These are phyloP conservation scores for Lycia hirtaria DNA, from an alignment of 2,888 invertebrate genomes.

Conservation along the genomic window DNA sequence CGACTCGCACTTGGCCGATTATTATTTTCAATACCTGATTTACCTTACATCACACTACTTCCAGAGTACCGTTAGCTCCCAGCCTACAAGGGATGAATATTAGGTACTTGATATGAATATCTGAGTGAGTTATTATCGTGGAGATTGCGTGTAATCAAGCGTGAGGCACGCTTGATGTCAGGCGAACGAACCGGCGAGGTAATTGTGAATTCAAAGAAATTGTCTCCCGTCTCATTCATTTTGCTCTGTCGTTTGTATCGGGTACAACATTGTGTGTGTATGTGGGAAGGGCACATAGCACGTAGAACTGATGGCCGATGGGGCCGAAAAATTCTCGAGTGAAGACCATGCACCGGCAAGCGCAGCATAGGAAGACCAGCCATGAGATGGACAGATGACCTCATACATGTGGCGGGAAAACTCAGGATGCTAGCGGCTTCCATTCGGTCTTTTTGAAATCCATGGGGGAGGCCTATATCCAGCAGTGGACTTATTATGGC, in stretches of 20 bases:
- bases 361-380: too few relatives aligned
- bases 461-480: too few relatives aligned
- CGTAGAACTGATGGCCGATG: too few relatives aligned
- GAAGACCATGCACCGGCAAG: too few relatives aligned
- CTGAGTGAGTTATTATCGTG: constrained; percentile 39
- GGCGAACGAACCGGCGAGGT: constrained; percentile 20
- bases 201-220: constrained; percentile 41
- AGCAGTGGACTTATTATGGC: too few relatives aligned
- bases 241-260: constrained; percentile 15
- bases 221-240: constrained; percentile 25
- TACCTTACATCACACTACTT: not conserved
- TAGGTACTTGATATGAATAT: constrained; percentile 49
- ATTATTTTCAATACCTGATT: not conserved
- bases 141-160: constrained; percentile 52
- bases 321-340: too few relatives aligned
- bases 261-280: constrained; percentile 8
- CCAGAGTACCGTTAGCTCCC: constrained; percentile 2
- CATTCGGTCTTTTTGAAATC: too few relatives aligned
- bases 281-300: too few relatives aligned
- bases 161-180: constrained; percentile 28
- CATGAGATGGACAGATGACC: too few relatives aligned
- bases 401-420: too few relatives aligned
- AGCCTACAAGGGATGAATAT: constrained; percentile 53
- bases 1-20: not conserved
- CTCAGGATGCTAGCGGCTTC: too few relatives aligned